Conservation (phyloP, 92 coral and sea anemone species). For the Heteractis magnifica region DNA sequence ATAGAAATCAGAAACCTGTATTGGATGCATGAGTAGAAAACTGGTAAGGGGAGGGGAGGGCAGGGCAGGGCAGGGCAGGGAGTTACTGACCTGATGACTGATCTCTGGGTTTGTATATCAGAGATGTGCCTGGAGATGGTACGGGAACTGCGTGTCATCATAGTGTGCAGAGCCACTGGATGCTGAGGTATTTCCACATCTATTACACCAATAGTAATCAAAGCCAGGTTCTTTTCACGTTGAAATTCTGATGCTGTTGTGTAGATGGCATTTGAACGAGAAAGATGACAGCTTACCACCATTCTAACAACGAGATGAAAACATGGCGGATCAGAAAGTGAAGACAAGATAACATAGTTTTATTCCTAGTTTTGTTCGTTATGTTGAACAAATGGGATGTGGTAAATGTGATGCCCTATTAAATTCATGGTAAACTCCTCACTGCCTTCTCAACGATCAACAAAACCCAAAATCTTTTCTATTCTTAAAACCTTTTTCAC, state of each 20-base stretch:
- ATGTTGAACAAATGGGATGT: too few species aligned
- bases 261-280: slow-evolving; percentile 92
- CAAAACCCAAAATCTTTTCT: too few species aligned
- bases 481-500: too few species aligned
- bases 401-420: too few species aligned
- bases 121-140: slow-evolving; percentile 90
- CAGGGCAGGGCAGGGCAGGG: too few species aligned
- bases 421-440: too few species aligned
- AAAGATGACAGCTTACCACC: slow-evolving; percentile 85
- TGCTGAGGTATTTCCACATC: slow-evolving; percentile 98
- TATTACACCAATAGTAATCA: slow-evolving; percentile 83
- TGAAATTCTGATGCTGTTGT: slow-evolving; percentile 68
- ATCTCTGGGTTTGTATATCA: slow-evolving; percentile 95
- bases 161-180: slow-evolving; percentile 97
- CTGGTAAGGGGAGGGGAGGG: too few species aligned
- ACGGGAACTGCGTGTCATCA: slow-evolving; percentile 99
- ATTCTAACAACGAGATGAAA: slow-evolving; percentile 46
- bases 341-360: neutral
- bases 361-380: too few species aligned
- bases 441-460: too few species aligned
- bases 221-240: slow-evolving; percentile 69
- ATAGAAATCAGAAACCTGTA: neutral
- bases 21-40: too few species aligned
- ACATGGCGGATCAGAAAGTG: neutral
- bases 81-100: slow-evolving; percentile 70